Base-by-base conservation (phyloP, 2,888 invertebrate species). In the Ennomos erosarius region DNA sequence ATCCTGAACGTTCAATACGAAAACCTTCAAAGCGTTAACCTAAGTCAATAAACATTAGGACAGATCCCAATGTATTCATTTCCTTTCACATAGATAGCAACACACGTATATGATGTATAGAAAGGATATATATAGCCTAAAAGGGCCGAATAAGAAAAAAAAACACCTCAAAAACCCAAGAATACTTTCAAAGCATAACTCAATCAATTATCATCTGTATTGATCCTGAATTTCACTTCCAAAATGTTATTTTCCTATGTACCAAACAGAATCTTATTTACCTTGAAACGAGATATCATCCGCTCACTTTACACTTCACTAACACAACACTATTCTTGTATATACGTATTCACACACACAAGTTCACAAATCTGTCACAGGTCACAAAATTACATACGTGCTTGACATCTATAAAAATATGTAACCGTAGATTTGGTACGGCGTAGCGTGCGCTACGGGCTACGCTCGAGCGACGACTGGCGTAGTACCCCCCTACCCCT, bases 391-490 rank as follows among this genome's bases (percentile, higher is more conserved):
- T 55, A 69, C 62, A 73, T 62, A 60, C 65, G 63, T 37, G 52
- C 33, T 43, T 47, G 48, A 35, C 40, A 45, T 56, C 36, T 51
- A 40, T 34, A 43, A 59, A 64, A 58, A 64, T 63, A 59, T 47
- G 38, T 10, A 13, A 45, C 9, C 53, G 62, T 59, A 59, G 50
- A 34, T 6, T 55, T 43, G 59, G 67, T 62, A 68, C 79, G 74
- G 59, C 85, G 88, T 87, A 87, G 88, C 89, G 88, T 69, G 78
- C 75, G 82, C 84, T 83, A 82, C 83, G 85, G 71, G 77, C 87
- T 83, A 87, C 88, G 88, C 81, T 84, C 79, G 78, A 70, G 79
- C 82, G 84, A 81, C 82, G 84, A 91, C 90, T 91, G 89, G 81
- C 88, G 89, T 81, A 83, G 82, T 71, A 78, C 80, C 77, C 85